Percentiles rank a stretch among this genome's conserved stretches.
Evolutionary conservation across 2,113 vertebrate genomes (phyloP).

Genomic region (Daboia siamensis): DNA sequence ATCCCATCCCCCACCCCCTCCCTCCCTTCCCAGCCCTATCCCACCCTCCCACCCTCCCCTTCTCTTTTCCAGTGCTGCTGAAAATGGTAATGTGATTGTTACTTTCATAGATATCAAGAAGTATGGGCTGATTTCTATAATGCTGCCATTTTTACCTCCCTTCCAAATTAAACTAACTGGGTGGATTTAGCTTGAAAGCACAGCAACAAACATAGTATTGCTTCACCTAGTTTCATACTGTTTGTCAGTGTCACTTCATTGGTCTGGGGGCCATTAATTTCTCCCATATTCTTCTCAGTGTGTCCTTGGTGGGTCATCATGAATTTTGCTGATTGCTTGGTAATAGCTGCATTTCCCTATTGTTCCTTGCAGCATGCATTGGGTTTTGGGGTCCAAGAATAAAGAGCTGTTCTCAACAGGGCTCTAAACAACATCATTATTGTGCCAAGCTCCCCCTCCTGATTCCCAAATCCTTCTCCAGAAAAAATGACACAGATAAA

Average conservation of each 20-base stretch:
- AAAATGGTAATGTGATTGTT: neutral
- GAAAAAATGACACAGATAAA: conserved; percentile 1
- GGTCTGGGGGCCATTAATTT: conserved; percentile 10
- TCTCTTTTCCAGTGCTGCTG: neutral
- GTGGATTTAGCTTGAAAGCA: no score
- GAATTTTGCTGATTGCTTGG: conserved; percentile 9
- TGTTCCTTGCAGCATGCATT: neutral
- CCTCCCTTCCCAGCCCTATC: no score
- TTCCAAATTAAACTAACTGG: neutral
- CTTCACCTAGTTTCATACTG: neutral
- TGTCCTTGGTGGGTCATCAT: conserved; percentile 9
- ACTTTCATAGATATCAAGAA: neutral
- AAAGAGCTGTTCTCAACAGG: neutral
- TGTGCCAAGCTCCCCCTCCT: neutral
- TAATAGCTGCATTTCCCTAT: neutral
- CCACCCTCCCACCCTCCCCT: no score
- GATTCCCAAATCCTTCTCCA: neutral
- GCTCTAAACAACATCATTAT: conserved; percentile 1
- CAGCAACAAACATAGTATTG: neutral
- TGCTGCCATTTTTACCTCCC: neutral
- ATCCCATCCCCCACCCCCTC: no score
- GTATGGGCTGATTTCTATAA: neutral
- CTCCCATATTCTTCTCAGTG: neutral
- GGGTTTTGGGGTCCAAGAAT: neutral
- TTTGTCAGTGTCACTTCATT: neutral